Evolutionary conservation across 2,113 vertebrate genomes (phyloP), one percentile per base, ranked within the genome.

Genomic region (Ploceus nigricollis): DNA sequence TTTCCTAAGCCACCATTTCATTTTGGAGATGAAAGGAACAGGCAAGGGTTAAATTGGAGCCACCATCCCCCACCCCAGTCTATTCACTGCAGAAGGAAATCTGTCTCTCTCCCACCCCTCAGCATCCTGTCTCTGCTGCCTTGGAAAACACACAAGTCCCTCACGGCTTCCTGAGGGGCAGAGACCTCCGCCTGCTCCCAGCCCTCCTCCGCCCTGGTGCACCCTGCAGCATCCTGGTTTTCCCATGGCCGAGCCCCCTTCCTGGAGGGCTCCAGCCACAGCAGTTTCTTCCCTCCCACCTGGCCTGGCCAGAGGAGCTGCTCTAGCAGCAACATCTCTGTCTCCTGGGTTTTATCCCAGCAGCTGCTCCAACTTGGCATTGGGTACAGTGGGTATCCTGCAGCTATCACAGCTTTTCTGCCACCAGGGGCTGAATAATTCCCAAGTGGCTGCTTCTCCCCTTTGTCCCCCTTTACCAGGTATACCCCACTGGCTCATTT

Each of bases 31-130:
- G 22, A 77, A 93, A 93, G 40, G 68, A 86, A 54, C 64, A 83
- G 68, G 79, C 71, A 96, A 83, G 96, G 76, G 94, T 96, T 97
- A 96, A 96, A 81, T 10, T 7, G 0, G 76, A 92, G 82, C 69
- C 0, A 1, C 71, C 84, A 70, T 72, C 89, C 90, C 82, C 94
- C 94, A 79, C 73, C 82, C n/a, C 68, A 54, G 71, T 30, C 96
- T 90, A 87, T 90, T 95, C 94, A 88, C 51, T 94, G 82, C 88
- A 96, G 96, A 93, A 96, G 96, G 95, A 95, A 96, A 96, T 94
- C 93, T 92, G 85, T 90, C 60, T 83, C 48, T 96, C 96, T 96
- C 95, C 91, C 92, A 94, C 90, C 94, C 93, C 95, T 94, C 86
- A 96, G 91, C 95, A 96, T 93, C 94, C 96, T 96, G 96, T 95